Evolutionary conservation across 1,140 invertebrate species (phyloP).

Genomic region (Drosophila murphyi): DNA sequence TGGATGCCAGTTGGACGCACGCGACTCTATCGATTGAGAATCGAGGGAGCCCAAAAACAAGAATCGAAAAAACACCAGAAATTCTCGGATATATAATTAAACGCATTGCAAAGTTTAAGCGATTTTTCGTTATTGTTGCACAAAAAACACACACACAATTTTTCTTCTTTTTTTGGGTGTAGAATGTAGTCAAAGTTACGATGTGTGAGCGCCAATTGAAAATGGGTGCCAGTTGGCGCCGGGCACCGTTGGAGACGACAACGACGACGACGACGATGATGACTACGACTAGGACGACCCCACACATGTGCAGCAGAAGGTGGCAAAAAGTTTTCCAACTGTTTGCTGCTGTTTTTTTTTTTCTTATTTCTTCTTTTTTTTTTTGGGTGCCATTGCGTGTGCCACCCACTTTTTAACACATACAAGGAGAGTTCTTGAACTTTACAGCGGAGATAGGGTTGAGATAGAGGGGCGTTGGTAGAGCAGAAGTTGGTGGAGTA

Average conservation of each 20-base stretch:
- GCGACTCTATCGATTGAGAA: slow-evolving; percentile 53
- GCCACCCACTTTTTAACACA: slow-evolving; percentile 78
- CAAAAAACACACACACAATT: not conserved
- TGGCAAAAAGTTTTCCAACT: slow-evolving; percentile 9
- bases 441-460: slow-evolving; percentile 26
- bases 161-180: slow-evolving; percentile 4
- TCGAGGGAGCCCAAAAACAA: not conserved
- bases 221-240: slow-evolving; percentile 39
- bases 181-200: slow-evolving; percentile 52
- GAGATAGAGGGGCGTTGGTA: not conserved
- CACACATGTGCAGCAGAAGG: slow-evolving; percentile 26
- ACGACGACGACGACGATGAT: too few species aligned
- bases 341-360: slow-evolving; percentile 9
- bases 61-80: slow-evolving; percentile 21
- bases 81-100: slow-evolving; percentile 33
- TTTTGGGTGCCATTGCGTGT: slow-evolving; percentile 61
- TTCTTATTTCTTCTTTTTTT: slow-evolving; percentile 6
- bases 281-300: not conserved
- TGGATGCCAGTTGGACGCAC: slow-evolving; percentile 55
- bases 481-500: not conserved
- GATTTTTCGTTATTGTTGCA: not conserved
- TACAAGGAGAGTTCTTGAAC: slow-evolving; percentile 70
- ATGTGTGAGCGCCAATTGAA: slow-evolving; percentile 80
- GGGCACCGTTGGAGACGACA: slow-evolving; percentile 43
- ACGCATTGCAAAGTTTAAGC: slow-evolving; percentile 73